Conservation (phyloP, 1,140 invertebrate species). For the Phenacoccus solenopsis region DNA sequence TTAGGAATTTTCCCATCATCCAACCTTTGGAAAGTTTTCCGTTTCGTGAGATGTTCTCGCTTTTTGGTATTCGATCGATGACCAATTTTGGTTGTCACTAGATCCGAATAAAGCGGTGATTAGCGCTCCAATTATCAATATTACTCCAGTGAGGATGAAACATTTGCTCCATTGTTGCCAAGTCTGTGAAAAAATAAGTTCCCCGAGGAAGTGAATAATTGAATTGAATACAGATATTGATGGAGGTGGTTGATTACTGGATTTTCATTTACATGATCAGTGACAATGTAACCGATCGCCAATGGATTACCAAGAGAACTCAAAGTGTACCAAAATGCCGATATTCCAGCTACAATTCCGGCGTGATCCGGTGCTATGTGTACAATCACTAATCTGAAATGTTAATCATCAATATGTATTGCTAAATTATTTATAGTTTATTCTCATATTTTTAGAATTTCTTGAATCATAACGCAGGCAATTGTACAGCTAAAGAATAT, state of each 20-base stretch:
- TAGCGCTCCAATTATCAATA: background rate
- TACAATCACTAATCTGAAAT: background rate
- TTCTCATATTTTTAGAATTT: too few relatives aligned
- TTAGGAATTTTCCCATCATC: too few relatives aligned
- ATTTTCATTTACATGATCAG: background rate
- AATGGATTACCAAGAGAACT: background rate
- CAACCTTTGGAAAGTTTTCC: too few relatives aligned
- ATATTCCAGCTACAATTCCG: background rate
- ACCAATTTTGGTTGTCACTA: background rate
- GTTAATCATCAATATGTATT: background rate
- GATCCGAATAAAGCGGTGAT: background rate
- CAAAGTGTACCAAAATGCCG: background rate
- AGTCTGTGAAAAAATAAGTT: background rate
- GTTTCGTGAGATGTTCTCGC: too few relatives aligned
- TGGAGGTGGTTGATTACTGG: too few relatives aligned
- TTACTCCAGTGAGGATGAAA: background rate
- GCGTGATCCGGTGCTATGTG: background rate
- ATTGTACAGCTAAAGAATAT: too few relatives aligned
- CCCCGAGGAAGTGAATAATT: too few relatives aligned
- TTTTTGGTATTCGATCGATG: background rate
- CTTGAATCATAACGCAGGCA: too few relatives aligned
- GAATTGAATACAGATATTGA: too few relatives aligned
- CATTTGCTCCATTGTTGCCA: background rate
- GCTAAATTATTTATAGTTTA: too few relatives aligned
- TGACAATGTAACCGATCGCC: background rate